Evolutionary conservation across 2,113 vertebrate species (phyloP).

Genomic region (Eira barbara): DNA sequence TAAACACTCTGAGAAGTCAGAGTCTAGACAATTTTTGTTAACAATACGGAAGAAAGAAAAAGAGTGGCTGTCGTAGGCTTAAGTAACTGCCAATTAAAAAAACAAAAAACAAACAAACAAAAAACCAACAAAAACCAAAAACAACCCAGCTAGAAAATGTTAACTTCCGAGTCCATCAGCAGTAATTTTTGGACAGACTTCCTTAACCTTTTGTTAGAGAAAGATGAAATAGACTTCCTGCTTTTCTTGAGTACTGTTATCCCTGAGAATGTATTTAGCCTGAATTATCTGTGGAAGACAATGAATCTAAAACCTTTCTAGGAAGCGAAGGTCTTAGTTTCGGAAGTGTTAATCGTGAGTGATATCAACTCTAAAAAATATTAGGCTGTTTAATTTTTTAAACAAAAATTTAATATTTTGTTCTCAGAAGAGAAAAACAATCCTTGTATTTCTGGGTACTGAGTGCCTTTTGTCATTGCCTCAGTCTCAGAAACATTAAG

Average conservation of each 20-base stretch:
- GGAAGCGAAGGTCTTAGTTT: background rate
- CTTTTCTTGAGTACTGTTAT: background rate
- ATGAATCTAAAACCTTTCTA: background rate
- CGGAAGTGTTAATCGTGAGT: background rate
- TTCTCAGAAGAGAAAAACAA: background rate
- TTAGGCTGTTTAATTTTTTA: background rate
- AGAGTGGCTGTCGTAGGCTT: background rate
- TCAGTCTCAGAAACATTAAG: background rate
- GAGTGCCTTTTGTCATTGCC: background rate
- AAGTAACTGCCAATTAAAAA: background rate
- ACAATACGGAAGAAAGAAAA: background rate
- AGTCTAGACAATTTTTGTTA: background rate
- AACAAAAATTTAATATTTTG: background rate
- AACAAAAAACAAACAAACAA: background rate
- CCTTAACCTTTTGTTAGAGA: background rate
- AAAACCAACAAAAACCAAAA: background rate
- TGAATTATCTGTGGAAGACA: background rate
- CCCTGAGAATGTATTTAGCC: background rate
- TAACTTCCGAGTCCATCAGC: background rate
- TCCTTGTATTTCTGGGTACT: background rate
- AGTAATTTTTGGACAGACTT: background rate
- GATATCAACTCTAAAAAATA: background rate
- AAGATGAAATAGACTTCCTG: background rate
- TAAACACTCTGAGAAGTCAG: background rate
- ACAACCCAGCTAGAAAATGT: background rate